Evolutionary conservation across 2,113 vertebrate genomes (phyloP).

Genomic region (Pelecanoides urinatrix): DNA sequence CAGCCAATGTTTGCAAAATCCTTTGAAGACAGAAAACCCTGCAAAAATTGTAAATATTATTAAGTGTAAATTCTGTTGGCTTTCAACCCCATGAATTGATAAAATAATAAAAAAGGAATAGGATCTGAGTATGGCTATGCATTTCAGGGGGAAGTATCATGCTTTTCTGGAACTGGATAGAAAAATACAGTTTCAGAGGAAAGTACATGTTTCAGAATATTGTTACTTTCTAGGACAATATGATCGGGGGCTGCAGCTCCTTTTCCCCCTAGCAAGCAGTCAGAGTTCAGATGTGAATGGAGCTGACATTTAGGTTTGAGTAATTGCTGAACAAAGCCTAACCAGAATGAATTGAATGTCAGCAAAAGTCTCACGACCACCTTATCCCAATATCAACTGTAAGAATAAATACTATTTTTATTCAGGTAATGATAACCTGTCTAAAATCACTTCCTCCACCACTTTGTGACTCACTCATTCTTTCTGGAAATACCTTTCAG

Average conservation of each 20-base stretch:
- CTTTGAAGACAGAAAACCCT: background rate
- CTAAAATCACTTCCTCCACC: background rate
- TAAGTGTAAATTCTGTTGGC: background rate
- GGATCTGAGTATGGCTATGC: rapidly evolving
- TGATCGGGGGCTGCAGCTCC: background rate
- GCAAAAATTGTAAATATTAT: background rate
- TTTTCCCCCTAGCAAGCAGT: background rate
- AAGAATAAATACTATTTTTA: background rate
- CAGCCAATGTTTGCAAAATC: background rate
- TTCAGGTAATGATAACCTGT: background rate
- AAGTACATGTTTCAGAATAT: background rate
- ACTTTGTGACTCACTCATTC: background rate
- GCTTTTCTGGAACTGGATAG: background rate
- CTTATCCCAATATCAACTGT: background rate
- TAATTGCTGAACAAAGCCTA: background rate
- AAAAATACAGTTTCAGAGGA: background rate
- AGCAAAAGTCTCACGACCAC: background rate
- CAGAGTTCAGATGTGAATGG: background rate
- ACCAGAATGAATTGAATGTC: background rate
- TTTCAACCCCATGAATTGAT: background rate
- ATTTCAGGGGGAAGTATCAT: background rate
- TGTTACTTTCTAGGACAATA: background rate
- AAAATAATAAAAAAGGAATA: background rate
- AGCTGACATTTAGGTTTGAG: background rate
- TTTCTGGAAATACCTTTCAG: background rate